These are phyloP conservation scores for Andrena praecox DNA, from an alignment of 2,888 invertebrate species.

Conservation along the genomic window DNA sequence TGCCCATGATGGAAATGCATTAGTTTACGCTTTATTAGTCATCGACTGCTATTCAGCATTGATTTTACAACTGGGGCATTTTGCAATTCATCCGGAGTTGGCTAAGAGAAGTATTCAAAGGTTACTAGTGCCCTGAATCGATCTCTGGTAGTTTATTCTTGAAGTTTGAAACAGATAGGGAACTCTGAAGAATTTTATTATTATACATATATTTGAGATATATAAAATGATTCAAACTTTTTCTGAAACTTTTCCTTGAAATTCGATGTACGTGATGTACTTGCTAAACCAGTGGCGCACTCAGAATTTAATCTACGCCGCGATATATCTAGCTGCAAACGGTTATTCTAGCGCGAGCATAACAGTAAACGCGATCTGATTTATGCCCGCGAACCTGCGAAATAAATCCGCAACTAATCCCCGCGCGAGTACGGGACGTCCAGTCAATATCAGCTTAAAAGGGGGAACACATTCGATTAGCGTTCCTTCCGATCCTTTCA, in stretches of 20 bases:
- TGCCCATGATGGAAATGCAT: conserved; percentile 9
- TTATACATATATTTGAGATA: no score
- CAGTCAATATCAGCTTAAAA: conserved; percentile 30
- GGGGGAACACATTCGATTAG: conserved; percentile 46
- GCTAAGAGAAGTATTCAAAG: no score
- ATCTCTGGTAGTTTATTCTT: no score
- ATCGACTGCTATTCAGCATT: neutral
- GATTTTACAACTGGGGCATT: no score
- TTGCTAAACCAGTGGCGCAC: no score
- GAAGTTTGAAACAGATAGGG: no score
- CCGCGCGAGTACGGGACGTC: neutral
- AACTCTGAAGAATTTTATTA: no score
- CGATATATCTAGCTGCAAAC: conserved; percentile 4
- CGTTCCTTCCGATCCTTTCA: conserved; percentile 26
- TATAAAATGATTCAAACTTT: no score
- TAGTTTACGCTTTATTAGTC: conserved; percentile 11
- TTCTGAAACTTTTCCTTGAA: no score
- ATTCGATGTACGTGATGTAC: no score
- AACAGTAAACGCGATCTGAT: conserved; percentile 39
- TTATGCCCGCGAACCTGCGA: conserved; percentile 26
- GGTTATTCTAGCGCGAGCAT: conserved; percentile 15
- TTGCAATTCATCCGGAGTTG: no score
- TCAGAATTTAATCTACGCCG: neutral
- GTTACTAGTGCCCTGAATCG: no score
- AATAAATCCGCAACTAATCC: conserved; percentile 46